A percentile compares a stretch with the other conserved stretches of the same genome.
These are phyloP conservation scores for Sakesphorus luctuosus DNA, from an alignment of 2,113 vertebrate species.

Conservation along the genomic window DNA sequence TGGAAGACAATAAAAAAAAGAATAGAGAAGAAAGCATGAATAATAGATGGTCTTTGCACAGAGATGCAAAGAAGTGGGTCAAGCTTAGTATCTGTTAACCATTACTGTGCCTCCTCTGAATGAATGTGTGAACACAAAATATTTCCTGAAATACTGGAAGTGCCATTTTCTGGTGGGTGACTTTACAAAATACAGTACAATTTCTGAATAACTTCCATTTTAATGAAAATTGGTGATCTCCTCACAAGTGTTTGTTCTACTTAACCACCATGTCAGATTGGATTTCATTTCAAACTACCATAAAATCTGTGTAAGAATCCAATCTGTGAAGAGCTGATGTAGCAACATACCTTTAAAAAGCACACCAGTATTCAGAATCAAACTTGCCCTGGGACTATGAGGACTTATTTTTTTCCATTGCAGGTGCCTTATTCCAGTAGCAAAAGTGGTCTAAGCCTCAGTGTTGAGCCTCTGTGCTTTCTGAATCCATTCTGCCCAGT, in stretches of 20 bases:
- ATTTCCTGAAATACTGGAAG: not conserved
- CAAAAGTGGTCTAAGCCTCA: not conserved
- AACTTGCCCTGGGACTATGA: not conserved
- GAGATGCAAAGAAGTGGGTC: not conserved
- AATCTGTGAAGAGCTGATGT: not conserved
- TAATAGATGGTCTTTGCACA: not conserved
- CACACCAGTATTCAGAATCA: not conserved
- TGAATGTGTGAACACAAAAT: not conserved
- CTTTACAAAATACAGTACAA: not conserved
- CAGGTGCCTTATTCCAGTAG: not conserved
- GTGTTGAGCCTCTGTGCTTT: not conserved
- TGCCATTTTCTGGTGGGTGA: not conserved
- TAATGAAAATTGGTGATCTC: not conserved
- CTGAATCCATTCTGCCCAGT: not conserved
- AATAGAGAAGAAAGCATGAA: not conserved
- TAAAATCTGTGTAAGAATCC: not conserved
- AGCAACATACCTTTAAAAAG: not conserved
- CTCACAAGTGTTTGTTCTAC: not conserved
- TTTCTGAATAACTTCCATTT: not conserved
- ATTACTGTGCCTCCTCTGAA: not conserved
- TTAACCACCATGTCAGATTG: not conserved
- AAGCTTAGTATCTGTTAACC: not conserved
- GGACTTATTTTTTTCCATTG: not conserved
- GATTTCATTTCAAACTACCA: not conserved
- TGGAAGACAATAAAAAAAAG: not conserved